Base-by-base conservation (phyloP, 2,888 invertebrate species). In the Tanypteryx hageni region DNA sequence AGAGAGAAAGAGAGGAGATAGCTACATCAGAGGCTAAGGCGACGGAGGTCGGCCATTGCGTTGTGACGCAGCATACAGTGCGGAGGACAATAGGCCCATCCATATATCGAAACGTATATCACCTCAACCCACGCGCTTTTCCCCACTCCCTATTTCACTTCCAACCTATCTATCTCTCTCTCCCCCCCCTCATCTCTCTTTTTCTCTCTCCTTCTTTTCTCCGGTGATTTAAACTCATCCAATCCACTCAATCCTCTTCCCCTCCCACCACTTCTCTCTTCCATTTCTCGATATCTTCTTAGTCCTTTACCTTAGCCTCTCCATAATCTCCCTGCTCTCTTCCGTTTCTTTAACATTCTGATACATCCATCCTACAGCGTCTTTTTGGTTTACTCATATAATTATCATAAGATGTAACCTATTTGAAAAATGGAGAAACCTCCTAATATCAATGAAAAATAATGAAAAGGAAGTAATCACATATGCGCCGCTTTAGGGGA, bases 31-130 rank as follows among this genome's bases (percentile, higher is more conserved):
- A 44, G 44, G 68, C n/a, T 68, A n/a, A 68, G 22, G 68, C 68
- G 68, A n/a, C 68, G 58, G 85, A 59, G 85, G 85, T 59, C 85
- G 59, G 16, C 57, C 57, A 84, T 84, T 57, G 44, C 56, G 58
- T 86, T 86, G 85, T 59, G 85, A 86, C 59, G 82, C 31, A 44
- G 82, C 82, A 56, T 82, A 56, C 44, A 11, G n/a, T 14, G 59
- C 2, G 5, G 59, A 59, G 85, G 85, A 86, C 85, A 86, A 86
- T 86, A 22, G 85, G 85, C 22, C 85, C 85, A 86, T 57, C 85
- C 85, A 86, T 86, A 86, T 86, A 86, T 86, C 85, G 85, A 59
- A 86, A 58, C 18, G 58, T 57, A 27, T 86, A 86, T 86, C 85
- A 86, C 85, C 58, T 59, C 27, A 57, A 18, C n/a, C 59, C 82